These are phyloP conservation scores for Orchesella flavescens DNA, from an alignment of 2,888 invertebrate genomes.

Conservation along the genomic window DNA sequence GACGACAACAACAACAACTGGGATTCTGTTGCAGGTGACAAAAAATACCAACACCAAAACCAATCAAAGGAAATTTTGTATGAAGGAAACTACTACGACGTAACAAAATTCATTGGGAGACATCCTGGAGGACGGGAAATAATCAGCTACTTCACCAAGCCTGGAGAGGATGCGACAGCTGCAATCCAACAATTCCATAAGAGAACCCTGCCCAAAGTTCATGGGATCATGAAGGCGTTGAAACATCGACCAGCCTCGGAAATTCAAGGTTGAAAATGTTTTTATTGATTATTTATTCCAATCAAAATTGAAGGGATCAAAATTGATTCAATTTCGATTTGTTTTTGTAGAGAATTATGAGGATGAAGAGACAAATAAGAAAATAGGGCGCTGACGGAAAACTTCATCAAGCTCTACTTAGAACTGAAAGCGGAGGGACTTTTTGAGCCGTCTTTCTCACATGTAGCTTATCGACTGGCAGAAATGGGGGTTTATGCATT, in stretches of 20 bases:
- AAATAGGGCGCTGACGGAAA: slow-evolving; percentile 62
- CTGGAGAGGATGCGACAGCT: too few species aligned
- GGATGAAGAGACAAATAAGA: background rate
- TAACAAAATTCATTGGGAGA: slow-evolving; percentile 21
- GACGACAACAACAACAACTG: too few species aligned
- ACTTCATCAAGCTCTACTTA: slow-evolving; percentile 62
- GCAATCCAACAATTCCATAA: slow-evolving; percentile 68
- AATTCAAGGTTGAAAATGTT: slow-evolving; percentile 21
- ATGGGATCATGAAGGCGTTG: slow-evolving; percentile 58
- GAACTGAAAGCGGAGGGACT: slow-evolving; percentile 65
- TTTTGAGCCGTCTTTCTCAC: slow-evolving; percentile 61
- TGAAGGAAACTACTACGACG: too few species aligned
- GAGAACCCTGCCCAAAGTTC: slow-evolving; percentile 57
- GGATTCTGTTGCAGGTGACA: too few species aligned
- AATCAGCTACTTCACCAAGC: slow-evolving; percentile 68
- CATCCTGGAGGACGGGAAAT: slow-evolving; percentile 67
- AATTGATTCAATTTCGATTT: too few species aligned
- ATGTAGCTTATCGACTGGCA: too few species aligned
- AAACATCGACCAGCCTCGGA: slow-evolving; percentile 53
- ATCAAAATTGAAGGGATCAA: too few species aligned
- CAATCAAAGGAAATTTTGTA: slow-evolving; percentile 66
- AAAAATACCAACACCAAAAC: slow-evolving; percentile 14
- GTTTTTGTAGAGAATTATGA: too few species aligned
- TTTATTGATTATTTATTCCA: too few species aligned
- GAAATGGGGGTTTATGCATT: too few species aligned